These are phyloP conservation scores for Busseola fusca DNA, from an alignment of 2,888 invertebrate genomes.

Conservation along the genomic window DNA sequence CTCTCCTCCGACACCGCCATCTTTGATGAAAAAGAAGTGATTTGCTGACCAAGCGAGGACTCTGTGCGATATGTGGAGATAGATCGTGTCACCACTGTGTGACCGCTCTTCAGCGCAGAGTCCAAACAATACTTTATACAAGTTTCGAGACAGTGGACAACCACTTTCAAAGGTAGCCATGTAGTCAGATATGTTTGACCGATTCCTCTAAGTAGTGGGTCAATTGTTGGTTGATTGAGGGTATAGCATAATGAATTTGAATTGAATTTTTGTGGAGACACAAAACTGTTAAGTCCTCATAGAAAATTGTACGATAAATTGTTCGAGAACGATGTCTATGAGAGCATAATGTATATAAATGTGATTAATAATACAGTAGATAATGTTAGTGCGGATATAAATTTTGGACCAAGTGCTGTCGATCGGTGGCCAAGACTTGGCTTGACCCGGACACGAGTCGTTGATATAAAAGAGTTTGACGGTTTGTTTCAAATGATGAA, in stretches of 20 bases:
- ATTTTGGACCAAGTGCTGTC: slow-evolving; percentile 86
- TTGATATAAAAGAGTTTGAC: slow-evolving; percentile 36
- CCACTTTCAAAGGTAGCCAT: slow-evolving; percentile 51
- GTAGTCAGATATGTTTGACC: slow-evolving; percentile 63
- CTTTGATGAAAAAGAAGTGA: slow-evolving; percentile 95
- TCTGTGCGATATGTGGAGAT: slow-evolving; percentile 97
- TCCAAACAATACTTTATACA: slow-evolving; percentile 66
- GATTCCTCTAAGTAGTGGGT: slow-evolving; percentile 66
- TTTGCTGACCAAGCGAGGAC: slow-evolving; percentile 99
- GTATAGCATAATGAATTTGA: slow-evolving; percentile 61
- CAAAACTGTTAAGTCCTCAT: slow-evolving; percentile 48
- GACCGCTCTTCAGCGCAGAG: slow-evolving; percentile 89
- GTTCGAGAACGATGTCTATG: slow-evolving; percentile 60
- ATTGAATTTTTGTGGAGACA: slow-evolving; percentile 45
- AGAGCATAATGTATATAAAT: slow-evolving; percentile 66
- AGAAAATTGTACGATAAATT: slow-evolving; percentile 41
- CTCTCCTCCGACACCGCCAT: slow-evolving; percentile 95
- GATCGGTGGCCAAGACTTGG: slow-evolving; percentile 74
- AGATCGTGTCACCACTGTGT: slow-evolving; percentile 97
- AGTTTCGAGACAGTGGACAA: slow-evolving; percentile 40
- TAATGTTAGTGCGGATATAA: slow-evolving; percentile 68
- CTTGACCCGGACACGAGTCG: slow-evolving; percentile 35
- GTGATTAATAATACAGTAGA: slow-evolving; percentile 64
- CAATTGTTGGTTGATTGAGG: slow-evolving; percentile 68
- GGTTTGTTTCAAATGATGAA: slow-evolving; percentile 17